phyloP scores from a whole-genome alignment of 2,888 invertebrate genomes.

The Argynnis bischoffii region DNA sequence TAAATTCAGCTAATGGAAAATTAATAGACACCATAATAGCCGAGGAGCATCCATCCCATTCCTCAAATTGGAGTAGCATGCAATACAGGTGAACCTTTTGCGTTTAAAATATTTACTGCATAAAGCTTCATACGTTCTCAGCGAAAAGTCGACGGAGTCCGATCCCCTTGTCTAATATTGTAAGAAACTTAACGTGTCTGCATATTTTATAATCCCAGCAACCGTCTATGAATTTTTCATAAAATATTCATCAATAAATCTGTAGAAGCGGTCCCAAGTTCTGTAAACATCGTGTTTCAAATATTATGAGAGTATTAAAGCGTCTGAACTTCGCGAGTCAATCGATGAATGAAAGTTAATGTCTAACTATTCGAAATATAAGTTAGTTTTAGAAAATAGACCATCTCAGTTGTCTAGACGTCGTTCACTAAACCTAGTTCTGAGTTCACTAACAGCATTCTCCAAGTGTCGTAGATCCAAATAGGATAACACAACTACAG shows the following conservation, averaged over 20 bases:
- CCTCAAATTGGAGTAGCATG: no score
- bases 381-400: not conserved
- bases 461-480: not conserved
- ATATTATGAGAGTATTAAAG: no score
- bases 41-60: not conserved
- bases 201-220: not conserved
- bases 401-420: constrained; percentile 4
- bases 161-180: not conserved
- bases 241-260: constrained; percentile 5
- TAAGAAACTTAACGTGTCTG: constrained; percentile 1
- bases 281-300: not conserved
- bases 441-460: no score
- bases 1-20: not conserved
- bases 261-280: not conserved
- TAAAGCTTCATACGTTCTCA: not conserved
- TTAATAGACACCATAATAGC: not conserved
- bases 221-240: constrained; percentile 6
- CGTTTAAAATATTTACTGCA: not conserved
- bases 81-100: not conserved
- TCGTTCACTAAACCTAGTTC: not conserved
- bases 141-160: not conserved
- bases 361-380: not conserved
- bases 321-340: not conserved
- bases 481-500: not conserved
- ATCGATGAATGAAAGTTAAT: constrained; percentile 5